Conservation (phyloP, 2,113 vertebrate species). For the Atlantisia rogersi region DNA sequence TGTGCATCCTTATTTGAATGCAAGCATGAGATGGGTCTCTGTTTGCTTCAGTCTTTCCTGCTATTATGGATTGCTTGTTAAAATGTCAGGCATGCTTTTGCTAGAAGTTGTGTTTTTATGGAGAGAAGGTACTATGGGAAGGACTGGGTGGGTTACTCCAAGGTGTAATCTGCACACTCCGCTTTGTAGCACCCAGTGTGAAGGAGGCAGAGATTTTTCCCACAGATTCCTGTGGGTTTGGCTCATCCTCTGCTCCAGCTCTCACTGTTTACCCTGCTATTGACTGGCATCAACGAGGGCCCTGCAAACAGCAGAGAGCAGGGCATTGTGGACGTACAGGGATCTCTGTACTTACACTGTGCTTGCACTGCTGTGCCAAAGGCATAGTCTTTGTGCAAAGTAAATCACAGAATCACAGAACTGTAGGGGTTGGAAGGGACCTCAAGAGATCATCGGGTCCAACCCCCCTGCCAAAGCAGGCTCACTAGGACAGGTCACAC, state of each 20-base stretch:
- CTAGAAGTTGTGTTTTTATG: not conserved
- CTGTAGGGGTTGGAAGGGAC: too few species aligned
- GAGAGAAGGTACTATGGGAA: not conserved
- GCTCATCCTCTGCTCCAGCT: not conserved
- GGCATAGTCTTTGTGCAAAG: not conserved
- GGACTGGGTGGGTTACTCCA: not conserved
- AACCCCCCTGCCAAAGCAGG: too few species aligned
- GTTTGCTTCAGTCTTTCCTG: not conserved
- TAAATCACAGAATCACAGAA: not conserved
- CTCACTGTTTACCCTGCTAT: not conserved
- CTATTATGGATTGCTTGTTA: not conserved
- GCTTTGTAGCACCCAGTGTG: fast-evolving
- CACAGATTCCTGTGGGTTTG: not conserved
- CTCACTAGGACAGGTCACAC: too few species aligned
- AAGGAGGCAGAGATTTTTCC: not conserved
- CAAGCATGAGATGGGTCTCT: not conserved
- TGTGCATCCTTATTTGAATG: not conserved
- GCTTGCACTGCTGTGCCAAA: not conserved
- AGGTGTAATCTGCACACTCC: not conserved
- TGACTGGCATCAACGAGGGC: not conserved
- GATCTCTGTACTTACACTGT: not conserved
- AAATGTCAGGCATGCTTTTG: not conserved
- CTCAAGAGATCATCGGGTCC: too few species aligned
- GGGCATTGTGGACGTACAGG: fast-evolving
- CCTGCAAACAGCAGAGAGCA: not conserved